These are phyloP conservation scores for Microcebus ravelobensis DNA, from an alignment of 2,113 vertebrate genomes.

Conservation along the genomic window DNA sequence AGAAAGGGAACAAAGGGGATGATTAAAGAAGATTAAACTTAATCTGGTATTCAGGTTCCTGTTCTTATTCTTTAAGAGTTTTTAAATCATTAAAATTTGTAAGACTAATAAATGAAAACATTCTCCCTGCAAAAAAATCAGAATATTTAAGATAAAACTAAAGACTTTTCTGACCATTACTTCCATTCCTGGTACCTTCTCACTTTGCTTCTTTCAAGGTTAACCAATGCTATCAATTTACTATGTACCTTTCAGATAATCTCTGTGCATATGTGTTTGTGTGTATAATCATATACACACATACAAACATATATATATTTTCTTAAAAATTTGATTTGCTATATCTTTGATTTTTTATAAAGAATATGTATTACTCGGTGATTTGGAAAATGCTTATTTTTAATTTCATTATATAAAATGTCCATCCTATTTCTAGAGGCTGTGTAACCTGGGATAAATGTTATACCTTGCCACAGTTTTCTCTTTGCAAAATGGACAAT, in stretches of 20 bases:
- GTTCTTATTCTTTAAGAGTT: neutral
- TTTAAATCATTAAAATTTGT: slow-evolving; percentile 4
- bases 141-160: neutral
- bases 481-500: neutral
- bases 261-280: neutral
- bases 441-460: neutral
- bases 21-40: neutral
- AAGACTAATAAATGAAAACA: neutral
- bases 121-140: neutral
- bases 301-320: neutral
- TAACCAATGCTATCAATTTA: neutral
- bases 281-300: neutral
- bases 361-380: neutral
- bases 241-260: neutral
- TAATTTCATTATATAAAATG: slow-evolving; percentile 16
- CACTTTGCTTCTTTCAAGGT: neutral
- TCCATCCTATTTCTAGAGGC: neutral
- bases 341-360: neutral
- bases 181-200: neutral
- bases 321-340: neutral
- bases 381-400: neutral
- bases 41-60: slow-evolving; percentile 6
- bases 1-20: neutral
- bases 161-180: neutral
- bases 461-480: neutral